Evolutionary conservation across 2,888 invertebrate genomes (phyloP).

Genomic region (Neocrepidodera transversa): DNA sequence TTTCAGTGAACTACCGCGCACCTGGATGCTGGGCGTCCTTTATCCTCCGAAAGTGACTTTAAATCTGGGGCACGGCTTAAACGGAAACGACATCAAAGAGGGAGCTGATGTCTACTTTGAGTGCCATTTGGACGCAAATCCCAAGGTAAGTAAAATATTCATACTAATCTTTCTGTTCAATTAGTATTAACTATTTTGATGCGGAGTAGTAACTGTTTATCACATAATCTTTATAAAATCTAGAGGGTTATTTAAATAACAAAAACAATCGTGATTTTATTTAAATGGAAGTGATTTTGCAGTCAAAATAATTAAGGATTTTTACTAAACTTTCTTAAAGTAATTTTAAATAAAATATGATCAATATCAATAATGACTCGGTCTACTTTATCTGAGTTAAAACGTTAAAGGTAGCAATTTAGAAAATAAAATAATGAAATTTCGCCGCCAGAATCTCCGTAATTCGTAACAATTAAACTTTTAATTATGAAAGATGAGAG

Average conservation of each 20-base stretch:
- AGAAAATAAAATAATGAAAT: conserved; percentile 46
- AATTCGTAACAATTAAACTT: conserved; percentile 38
- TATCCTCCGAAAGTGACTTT: conserved; percentile 76
- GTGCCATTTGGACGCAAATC: conserved; percentile 80
- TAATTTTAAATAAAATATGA: no score
- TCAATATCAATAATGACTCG: neutral
- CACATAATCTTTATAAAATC: no score
- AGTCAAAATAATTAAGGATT: no score
- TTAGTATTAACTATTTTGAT: no score
- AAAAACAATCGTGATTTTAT: no score
- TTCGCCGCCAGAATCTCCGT: conserved; percentile 14
- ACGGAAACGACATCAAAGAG: conserved; percentile 77
- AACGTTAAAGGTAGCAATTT: conserved; percentile 9
- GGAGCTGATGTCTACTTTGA: conserved; percentile 84
- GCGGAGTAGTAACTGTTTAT: no score
- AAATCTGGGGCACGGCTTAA: conserved; percentile 76
- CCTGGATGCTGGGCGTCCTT: conserved; percentile 64
- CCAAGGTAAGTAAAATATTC: conserved; percentile 79
- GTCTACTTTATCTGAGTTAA: neutral
- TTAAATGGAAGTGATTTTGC: no score
- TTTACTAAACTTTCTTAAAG: no score
- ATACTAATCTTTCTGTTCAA: no score
- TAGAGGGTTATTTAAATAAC: no score
- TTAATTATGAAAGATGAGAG: conserved; percentile 38
- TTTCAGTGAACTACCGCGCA: conserved; percentile 62